Percentiles rank a stretch among this genome's conserved stretches.
These are phyloP conservation scores for Acrobasis repandana DNA, from an alignment of 2,888 invertebrate species.

Conservation along the genomic window DNA sequence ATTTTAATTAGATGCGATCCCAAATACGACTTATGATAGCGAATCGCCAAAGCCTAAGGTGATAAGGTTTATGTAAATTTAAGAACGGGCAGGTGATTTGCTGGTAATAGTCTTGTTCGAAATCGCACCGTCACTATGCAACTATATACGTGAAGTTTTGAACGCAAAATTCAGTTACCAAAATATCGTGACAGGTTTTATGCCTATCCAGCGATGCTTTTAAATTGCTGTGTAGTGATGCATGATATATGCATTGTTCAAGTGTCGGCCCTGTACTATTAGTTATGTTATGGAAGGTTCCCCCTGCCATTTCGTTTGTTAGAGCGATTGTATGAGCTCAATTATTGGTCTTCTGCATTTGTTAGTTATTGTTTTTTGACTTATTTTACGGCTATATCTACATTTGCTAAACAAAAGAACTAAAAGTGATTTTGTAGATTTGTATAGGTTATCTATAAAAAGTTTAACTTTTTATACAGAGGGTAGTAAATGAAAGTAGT, in stretches of 20 bases:
- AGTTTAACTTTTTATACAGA: slow-evolving; percentile 1
- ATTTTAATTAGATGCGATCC: background rate
- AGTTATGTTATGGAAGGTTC: background rate
- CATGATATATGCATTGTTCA: too few relatives aligned
- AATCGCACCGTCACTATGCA: background rate
- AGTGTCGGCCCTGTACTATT: background rate
- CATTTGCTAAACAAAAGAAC: background rate
- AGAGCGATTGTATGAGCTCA: background rate
- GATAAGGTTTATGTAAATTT: background rate
- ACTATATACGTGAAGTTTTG: too few relatives aligned
- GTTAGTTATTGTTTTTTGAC: slow-evolving; percentile 10
- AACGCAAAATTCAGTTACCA: too few relatives aligned
- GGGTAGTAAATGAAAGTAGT: slow-evolving; percentile 3
- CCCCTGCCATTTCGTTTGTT: slow-evolving; percentile 5
- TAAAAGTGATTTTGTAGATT: slow-evolving; percentile 13
- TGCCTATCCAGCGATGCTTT: too few relatives aligned
- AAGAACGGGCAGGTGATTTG: background rate
- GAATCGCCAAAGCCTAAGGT: background rate
- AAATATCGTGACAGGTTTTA: too few relatives aligned
- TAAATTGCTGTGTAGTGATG: background rate
- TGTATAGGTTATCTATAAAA: slow-evolving; percentile 16
- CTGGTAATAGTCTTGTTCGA: background rate
- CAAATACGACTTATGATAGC: background rate
- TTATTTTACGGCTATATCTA: background rate
- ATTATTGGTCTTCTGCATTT: background rate